Conservation (phyloP, 2,113 vertebrate genomes). For the Passer domesticus region DNA sequence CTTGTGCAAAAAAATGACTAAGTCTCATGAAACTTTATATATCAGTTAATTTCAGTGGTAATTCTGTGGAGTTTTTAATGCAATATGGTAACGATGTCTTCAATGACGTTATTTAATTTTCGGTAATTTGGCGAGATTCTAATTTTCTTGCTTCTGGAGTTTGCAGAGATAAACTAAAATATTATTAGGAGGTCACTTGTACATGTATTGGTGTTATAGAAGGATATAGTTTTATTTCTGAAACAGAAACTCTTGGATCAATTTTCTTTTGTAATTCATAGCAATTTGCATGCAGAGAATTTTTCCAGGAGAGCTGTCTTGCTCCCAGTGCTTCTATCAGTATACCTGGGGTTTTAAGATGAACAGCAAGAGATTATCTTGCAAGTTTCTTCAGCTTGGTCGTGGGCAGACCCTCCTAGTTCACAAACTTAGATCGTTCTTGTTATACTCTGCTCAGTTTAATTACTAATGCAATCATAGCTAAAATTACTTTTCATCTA, state of each 20-base stretch:
- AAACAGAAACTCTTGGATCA: not conserved
- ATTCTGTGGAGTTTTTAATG: not conserved
- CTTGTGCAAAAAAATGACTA: not conserved
- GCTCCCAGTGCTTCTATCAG: not conserved
- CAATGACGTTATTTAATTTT: not conserved
- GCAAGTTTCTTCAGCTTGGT: not conserved
- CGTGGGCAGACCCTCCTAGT: not conserved
- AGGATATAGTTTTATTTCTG: not conserved
- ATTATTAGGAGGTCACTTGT: not conserved
- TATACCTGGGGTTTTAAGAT: not conserved
- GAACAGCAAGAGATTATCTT: not conserved
- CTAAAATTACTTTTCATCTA: not conserved
- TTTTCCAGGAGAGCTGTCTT: not conserved
- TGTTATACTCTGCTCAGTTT: not conserved
- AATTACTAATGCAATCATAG: not conserved
- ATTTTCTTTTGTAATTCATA: not conserved
- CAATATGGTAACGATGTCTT: not conserved
- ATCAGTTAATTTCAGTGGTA: not conserved
- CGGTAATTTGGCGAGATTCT: not conserved
- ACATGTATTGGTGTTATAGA: not conserved
- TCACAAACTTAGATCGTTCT: not conserved
- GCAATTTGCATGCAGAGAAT: not conserved
- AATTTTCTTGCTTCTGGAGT: not conserved
- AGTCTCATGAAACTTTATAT: not conserved
- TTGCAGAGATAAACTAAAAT: not conserved